A percentile compares a stretch with the other conserved stretches of the same genome.
phyloP scores from a whole-genome alignment of 1,140 invertebrate genomes.

The Hypsibius dujardini region DNA sequence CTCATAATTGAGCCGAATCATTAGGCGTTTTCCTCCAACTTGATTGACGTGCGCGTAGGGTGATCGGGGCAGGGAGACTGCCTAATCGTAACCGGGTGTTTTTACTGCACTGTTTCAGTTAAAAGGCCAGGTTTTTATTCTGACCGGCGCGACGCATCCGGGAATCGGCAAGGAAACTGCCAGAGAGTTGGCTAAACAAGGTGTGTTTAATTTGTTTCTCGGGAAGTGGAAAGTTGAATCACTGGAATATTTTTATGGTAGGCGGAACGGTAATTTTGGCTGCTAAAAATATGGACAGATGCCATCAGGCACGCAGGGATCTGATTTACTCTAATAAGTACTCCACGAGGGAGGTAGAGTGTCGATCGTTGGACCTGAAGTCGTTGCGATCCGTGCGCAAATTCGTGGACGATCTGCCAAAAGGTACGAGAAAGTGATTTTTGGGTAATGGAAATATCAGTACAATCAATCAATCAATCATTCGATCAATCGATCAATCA shows the following conservation, averaged over 20 bases:
- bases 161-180: conserved; percentile 73
- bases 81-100: background rate
- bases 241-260: no score
- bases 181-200: conserved; percentile 45
- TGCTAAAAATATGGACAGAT: conserved; percentile 41
- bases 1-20: no score
- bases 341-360: background rate
- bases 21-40: no score
- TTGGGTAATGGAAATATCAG: no score
- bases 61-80: no score
- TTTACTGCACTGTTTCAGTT: conserved; percentile 15
- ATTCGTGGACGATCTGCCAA: conserved; percentile 1
- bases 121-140: conserved; percentile 52
- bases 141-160: conserved; percentile 59
- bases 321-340: background rate
- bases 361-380: background rate
- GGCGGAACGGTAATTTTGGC: conserved; percentile 54
- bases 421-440: conserved; percentile 8
- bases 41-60: no score
- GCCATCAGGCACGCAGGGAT: background rate
- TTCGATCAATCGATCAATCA: background rate
- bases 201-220: background rate
- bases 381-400: background rate
- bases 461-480: background rate
- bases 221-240: no score